Conservation (phyloP, 2,113 vertebrate species). For the Malurus cyaneus region DNA sequence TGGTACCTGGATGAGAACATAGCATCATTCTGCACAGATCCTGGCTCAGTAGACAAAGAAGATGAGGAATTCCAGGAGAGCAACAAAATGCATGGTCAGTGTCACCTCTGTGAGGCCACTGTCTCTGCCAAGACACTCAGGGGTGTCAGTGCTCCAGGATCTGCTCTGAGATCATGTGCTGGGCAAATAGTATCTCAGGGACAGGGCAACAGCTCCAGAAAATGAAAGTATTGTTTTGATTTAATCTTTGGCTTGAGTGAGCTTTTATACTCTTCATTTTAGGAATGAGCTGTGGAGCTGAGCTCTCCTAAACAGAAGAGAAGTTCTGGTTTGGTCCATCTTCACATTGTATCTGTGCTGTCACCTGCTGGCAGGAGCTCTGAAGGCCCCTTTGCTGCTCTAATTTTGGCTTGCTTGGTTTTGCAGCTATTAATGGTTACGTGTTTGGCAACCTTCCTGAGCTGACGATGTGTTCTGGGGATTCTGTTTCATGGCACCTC, state of each 20-base stretch:
- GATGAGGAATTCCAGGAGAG: constrained; percentile 74
- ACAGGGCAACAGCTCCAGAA: neutral
- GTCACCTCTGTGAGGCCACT: neutral
- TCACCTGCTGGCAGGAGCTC: neutral
- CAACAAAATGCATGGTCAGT: constrained; percentile 80
- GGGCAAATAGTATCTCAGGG: neutral
- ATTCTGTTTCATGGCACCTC: constrained; percentile 74
- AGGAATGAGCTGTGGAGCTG: neutral
- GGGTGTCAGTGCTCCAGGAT: neutral
- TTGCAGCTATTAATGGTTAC: constrained; percentile 80
- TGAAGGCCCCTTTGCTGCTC: neutral
- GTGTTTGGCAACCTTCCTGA: constrained; percentile 78
- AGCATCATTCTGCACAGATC: constrained; percentile 67
- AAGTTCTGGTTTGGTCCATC: neutral
- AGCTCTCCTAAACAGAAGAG: neutral
- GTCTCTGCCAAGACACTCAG: neutral
- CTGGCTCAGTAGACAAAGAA: constrained; percentile 71
- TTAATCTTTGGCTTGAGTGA: neutral
- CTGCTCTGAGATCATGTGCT: neutral
- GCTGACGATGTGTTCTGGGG: constrained; percentile 72
- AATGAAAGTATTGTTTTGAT: neutral
- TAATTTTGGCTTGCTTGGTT: constrained; percentile 32
- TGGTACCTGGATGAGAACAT: constrained; percentile 79
- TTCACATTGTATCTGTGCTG: neutral
- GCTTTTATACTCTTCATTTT: neutral